A percentile compares a stretch with the other conserved stretches of the same genome.
Evolutionary conservation across 1,140 invertebrate species (phyloP).

Genomic region (Prorops nasuta): DNA sequence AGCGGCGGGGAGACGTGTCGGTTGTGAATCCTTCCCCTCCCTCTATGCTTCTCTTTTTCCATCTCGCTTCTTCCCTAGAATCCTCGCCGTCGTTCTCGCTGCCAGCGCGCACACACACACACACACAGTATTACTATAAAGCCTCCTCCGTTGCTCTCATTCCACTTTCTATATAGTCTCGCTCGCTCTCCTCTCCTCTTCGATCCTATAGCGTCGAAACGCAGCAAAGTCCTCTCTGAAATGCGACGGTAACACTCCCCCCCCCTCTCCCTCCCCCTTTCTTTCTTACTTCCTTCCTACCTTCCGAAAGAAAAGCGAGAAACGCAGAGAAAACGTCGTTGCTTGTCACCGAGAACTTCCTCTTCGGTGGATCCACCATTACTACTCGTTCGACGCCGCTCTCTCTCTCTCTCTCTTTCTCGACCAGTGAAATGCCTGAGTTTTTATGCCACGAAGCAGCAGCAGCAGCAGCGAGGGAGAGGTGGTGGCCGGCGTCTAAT

Average conservation of each 20-base stretch:
- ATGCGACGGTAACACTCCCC: slow-evolving; percentile 9
- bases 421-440: no score
- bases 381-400: slow-evolving; percentile 11
- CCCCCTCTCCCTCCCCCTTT: slow-evolving; percentile 12
- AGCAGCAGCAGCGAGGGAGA: no score
- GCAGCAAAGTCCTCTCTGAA: neutral
- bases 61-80: slow-evolving; percentile 5
- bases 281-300: slow-evolving; percentile 16
- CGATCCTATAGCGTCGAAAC: neutral
- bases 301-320: no score
- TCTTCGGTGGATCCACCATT: neutral
- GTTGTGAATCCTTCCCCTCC: slow-evolving; percentile 27
- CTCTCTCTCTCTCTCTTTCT: slow-evolving; percentile 7
- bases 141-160: neutral
- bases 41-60: neutral
- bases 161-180: neutral
- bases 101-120: neutral
- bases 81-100: neutral
- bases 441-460: slow-evolving; percentile 2
- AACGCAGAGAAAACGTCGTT: no score
- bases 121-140: neutral
- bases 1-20: slow-evolving; percentile 48
- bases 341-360: neutral
- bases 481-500: no score
- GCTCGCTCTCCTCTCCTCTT: slow-evolving; percentile 9